Percentiles rank a stretch among this genome's conserved stretches.
Conservation (phyloP, 35 echinoderm and acorn worm species). For the Ophioderma brevispina region DNA sequence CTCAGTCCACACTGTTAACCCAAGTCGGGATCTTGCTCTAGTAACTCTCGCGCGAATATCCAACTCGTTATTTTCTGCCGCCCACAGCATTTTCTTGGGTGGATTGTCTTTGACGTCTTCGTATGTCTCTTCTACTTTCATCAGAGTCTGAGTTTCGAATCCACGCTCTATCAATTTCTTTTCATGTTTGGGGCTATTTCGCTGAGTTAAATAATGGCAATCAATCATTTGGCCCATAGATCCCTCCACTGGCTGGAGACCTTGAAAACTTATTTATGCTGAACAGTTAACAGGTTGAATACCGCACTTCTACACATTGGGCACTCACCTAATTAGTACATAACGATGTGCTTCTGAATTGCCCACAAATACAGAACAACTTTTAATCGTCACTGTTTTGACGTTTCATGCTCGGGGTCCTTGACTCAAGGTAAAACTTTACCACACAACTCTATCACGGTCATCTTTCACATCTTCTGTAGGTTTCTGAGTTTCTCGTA, state of each 20-base stretch:
- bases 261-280: too few relatives aligned
- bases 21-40: slow-evolving; percentile 29
- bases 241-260: too few relatives aligned
- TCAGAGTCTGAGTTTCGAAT: slow-evolving; percentile 1
- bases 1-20: slow-evolving; percentile 63
- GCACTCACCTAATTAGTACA: too few relatives aligned
- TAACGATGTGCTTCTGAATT: too few relatives aligned
- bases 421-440: not conserved
- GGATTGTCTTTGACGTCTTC: slow-evolving; percentile 68
- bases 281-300: too few relatives aligned
- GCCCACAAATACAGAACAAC: too few relatives aligned
- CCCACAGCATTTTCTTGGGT: slow-evolving; percentile 68
- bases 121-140: slow-evolving; percentile 40
- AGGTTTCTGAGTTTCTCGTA: slow-evolving; percentile 66
- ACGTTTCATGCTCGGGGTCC: too few relatives aligned
- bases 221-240: too few relatives aligned
- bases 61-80: slow-evolving; percentile 77
- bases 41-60: slow-evolving; percentile 67
- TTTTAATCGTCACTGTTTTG: too few relatives aligned
- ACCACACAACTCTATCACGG: slow-evolving; percentile 19
- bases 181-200: too few relatives aligned
- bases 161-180: not conserved
- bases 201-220: too few relatives aligned
- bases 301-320: too few relatives aligned
- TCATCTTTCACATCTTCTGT: slow-evolving; percentile 24